phyloP scores from a whole-genome alignment of 2,888 invertebrate genomes.

The Scaptomyza caliginosa region DNA sequence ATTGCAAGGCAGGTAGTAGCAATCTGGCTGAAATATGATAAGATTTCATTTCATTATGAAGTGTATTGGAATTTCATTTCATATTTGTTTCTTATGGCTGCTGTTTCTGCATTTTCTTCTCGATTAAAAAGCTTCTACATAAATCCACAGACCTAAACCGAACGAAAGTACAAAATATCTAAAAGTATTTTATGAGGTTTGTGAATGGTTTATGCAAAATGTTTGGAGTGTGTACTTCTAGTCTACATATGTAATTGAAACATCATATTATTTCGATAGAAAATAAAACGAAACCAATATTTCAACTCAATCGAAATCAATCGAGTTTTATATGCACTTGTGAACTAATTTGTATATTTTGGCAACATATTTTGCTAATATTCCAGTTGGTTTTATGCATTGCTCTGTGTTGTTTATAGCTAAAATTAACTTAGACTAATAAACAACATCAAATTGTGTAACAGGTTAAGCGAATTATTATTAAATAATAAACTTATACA shows the following conservation, averaged over 20 bases:
- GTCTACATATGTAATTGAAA: not conserved
- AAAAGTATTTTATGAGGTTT: not conserved
- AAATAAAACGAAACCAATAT: not conserved
- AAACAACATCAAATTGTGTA: too few species aligned
- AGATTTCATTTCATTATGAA: conserved; percentile 45
- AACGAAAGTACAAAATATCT: not conserved
- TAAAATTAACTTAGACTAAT: too few species aligned
- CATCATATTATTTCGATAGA: not conserved
- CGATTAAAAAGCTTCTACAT: conserved; percentile 3
- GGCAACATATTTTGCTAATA: too few species aligned
- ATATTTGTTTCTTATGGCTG: not conserved
- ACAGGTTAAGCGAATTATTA: too few species aligned
- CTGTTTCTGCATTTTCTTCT: conserved; percentile 9
- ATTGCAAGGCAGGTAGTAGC: conserved; percentile 43
- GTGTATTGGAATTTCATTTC: conserved; percentile 11
- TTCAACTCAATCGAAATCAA: not conserved
- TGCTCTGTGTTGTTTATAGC: too few species aligned
- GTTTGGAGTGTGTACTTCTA: not conserved
- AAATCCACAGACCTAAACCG: conserved; percentile 1
- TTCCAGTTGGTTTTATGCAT: too few species aligned
- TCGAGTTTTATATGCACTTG: not conserved
- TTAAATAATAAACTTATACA: too few species aligned
- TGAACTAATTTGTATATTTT: too few species aligned
- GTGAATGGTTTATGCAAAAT: too few species aligned
- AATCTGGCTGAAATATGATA: conserved; percentile 51